Evolutionary conservation across 2,888 invertebrate genomes (phyloP), one percentile per base, ranked within the genome.

Genomic region (Drosophila pegasa): DNA sequence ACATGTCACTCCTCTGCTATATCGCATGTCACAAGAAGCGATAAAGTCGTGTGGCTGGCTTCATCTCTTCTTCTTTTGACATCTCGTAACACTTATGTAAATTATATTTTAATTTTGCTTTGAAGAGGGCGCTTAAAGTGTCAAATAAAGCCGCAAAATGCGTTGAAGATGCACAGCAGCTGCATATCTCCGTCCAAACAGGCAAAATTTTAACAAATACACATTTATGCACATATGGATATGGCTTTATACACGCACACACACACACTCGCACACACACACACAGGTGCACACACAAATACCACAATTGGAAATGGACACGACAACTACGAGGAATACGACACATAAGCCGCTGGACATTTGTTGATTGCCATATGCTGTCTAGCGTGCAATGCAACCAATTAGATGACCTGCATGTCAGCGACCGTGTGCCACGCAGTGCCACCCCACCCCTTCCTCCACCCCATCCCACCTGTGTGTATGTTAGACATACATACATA

Each of bases 341-440:
- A 74, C 66, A 86, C 62, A 74, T 78, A 84, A 87, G 82, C 85
- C 75, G 72, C 82, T 84, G 82, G 81, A 85, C 75, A 84, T 72
- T 82, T 85, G 87, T 81, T 87, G 82, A 82, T 82, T 80, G 87
- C 85, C 81, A 80, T 62, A 72, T 75, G 60, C 64, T 70, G 78
- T 72, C 62, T 63, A 69, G 72, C 80, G 75, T 71, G 84, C 75
- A 72, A 60, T 78, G 85, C 85, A 75, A 78, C 82, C 82, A 82
- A 87, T 87, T 82, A 82, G 87, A 78, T 84, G 81, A 85, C 79
- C 87, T 80, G 75, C 72, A 75, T 75, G 75, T 78, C 81, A 68
- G 60, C 68, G 58, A 55, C 47, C 20, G 29, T 29, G 20, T 18
- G 43, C 35, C 52, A 8, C n/a, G 54, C 54, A 29, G 29, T 14